A percentile compares a stretch with the other conserved stretches of the same genome.
Evolutionary conservation across 35 echinoderm and acorn worm genomes (phyloP).

Genomic region (Patiria miniata): DNA sequence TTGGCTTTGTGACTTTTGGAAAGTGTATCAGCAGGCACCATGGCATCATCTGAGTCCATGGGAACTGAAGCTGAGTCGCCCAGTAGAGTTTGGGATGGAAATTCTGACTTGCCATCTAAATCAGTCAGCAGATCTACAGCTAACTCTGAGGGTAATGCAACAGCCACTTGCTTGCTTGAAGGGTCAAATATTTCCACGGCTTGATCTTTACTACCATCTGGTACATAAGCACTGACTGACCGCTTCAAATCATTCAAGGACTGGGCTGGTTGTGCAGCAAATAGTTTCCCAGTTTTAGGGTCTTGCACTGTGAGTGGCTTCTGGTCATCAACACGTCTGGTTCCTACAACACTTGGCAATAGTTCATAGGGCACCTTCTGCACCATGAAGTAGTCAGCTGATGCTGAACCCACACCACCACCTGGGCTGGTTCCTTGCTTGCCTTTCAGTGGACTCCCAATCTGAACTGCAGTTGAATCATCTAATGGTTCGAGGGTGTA

Average conservation of each 20-base stretch:
- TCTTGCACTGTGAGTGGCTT: constrained; percentile 26
- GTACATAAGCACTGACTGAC: constrained; percentile 3
- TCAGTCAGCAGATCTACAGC: neutral
- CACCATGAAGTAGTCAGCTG: neutral
- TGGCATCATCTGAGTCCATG: neutral
- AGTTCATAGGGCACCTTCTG: neutral
- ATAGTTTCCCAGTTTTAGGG: constrained; percentile 27
- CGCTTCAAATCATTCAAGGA: constrained; percentile 21
- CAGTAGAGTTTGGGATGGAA: neutral
- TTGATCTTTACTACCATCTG: constrained; percentile 29
- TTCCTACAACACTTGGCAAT: neutral
- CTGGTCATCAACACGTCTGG: neutral
- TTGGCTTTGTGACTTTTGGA: neutral
- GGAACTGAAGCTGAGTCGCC: neutral
- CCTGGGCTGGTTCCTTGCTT: neutral
- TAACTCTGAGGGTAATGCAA: constrained; percentile 10
- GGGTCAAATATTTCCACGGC: constrained; percentile 35
- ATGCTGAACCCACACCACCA: neutral
- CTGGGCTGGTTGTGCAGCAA: neutral
- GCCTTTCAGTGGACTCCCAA: neutral
- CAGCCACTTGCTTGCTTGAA: constrained; percentile 2
- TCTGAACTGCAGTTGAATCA: neutral
- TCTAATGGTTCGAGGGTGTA: constrained; percentile 57
- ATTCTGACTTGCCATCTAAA: neutral
- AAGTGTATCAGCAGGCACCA: neutral